Evolutionary conservation across 2,113 vertebrate species (phyloP), one percentile per base, ranked within the genome.

Genomic region (Erythrocebus patas): DNA sequence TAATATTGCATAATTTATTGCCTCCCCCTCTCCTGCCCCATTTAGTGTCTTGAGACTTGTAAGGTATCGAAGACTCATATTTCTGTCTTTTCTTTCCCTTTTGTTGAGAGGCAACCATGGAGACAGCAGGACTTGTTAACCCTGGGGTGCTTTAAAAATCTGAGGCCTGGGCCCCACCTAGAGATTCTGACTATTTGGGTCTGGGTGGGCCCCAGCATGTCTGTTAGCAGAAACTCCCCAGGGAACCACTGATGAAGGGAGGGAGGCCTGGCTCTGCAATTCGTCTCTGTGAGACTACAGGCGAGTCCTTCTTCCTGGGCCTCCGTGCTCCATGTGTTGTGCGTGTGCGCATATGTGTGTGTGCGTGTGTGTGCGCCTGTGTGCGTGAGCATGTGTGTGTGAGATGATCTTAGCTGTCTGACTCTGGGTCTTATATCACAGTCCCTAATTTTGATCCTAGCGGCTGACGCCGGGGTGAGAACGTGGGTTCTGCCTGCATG

Each of bases 391-490:
- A 6, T 64, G 32, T 43, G 30, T 43, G 16, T 22, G 17, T 57
- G 79, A 17, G 14, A 68, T 30, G 25, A 18, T 11, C 55, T 48
- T n/a, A 1, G 1, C 52, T 89, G n/a, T 75, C 25, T 81, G 45
- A 30, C 5, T 27, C 73, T 55, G 95, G 6, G 75, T 68, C n/a
- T 84, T 40, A 35, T 0, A 1, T 9, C 80, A 50, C 48, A 14
- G 27, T 38, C 25, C 5, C 13, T n/a, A 45, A 50, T 6, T 66
- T 13, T 40, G 66, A 59, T 38, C 3, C 43, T 35, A 9, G 55
- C 0, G 8, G 22, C 50, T 16, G 12, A 59, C 22, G 45, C 8
- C 14, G 0, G n/a, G 35, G 3, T 3, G 70, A 73, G 23, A 72
- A n/a, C 13, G 3, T 20, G 7, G 57, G 32, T 59, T 92, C 40